Evolutionary conservation across 2,888 invertebrate genomes (phyloP), one percentile per base, ranked within the genome.

Genomic region (Synanthedon andrenaeformis): DNA sequence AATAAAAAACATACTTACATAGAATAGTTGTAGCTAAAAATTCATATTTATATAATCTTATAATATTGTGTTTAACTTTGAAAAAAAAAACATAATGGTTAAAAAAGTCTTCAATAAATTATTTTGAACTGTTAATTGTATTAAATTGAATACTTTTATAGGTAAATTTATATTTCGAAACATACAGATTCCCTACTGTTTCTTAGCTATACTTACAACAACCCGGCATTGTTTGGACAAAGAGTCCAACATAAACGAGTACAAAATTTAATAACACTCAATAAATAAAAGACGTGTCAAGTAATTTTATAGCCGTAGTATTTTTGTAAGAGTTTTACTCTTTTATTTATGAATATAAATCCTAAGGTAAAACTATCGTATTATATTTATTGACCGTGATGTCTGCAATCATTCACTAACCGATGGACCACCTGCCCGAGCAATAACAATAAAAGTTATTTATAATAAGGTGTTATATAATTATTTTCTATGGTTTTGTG

Each of bases 371-470:
- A 45, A n/a, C 45, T 17, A 17, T 17, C n/a, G n/a, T 45, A 45
- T 45, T 45, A 45, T 12, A 45, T n/a, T n/a, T 14, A 14, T 45
- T 14, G 14, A 4, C 14, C 6, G 45, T 45, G 45, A 45, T 45
- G 45, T 8, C 17, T 42, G 14, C 49, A 42, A 51, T 51, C 49
- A 50, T 41, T 41, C 45, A 51, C 23, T 10, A 14, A 49, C 51
- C 51, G 35, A 45, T 17, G 12, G 41, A 28, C 49, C 52, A 50
- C 58, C 57, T 54, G 55, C 54, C 50, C 53, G 56, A 52, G n/a
- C 13, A 14, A n/a, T 45, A 45, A 13, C 14, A 13, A 12, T 14
- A 45, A 14, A 45, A 45, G 45, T n/a, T n/a, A 45, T 45, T 45
- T 14, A 45, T 13, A 45, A 45, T 45, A 45, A 13, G n/a, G 45